These are phyloP conservation scores for Eunapius fragilis DNA, from an alignment of 37 sponge, comb jelly and placozoan genomes.

Conservation along the genomic window DNA sequence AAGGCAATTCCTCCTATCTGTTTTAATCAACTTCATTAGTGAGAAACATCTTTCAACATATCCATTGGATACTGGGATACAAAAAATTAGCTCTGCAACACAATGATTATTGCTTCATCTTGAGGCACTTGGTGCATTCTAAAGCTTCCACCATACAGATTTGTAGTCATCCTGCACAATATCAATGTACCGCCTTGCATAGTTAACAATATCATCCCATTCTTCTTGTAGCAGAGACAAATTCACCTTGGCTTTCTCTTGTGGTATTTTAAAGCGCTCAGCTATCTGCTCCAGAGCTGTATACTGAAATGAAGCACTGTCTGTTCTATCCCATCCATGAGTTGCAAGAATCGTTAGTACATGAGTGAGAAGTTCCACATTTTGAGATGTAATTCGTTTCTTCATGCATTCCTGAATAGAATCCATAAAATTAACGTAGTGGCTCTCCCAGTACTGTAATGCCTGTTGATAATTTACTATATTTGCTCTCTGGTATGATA, in stretches of 20 bases:
- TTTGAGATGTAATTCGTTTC: constrained; percentile 17
- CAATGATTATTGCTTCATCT: constrained; percentile 21
- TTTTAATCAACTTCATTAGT: constrained; percentile 37
- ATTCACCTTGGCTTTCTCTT: constrained; percentile 46
- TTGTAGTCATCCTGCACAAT: constrained; percentile 21
- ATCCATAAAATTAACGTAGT: constrained; percentile 20
- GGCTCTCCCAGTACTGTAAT: constrained; percentile 9
- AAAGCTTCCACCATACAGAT: constrained; percentile 46
- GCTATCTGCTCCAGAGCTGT: constrained; percentile 35
- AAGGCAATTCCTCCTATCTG: constrained; percentile 24
- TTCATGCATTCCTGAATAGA: constrained; percentile 18
- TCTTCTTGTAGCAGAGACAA: constrained; percentile 24
- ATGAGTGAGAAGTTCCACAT: constrained; percentile 38
- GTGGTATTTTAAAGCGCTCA: constrained; percentile 32
- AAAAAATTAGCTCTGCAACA: constrained; percentile 38
- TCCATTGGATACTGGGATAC: constrained; percentile 56
- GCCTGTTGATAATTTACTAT: constrained; percentile 13
- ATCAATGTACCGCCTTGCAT: constrained; percentile 42
- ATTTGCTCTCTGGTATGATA: constrained; percentile 32
- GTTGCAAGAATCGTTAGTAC: constrained; percentile 50
- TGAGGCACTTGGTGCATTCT: neutral
- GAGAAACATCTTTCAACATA: constrained; percentile 27
- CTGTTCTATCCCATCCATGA: constrained; percentile 49
- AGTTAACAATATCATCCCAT: constrained; percentile 61
- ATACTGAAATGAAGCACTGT: constrained; percentile 40